phyloP scores from a whole-genome alignment of 2,888 invertebrate genomes.

The Calameuta pallipes region DNA sequence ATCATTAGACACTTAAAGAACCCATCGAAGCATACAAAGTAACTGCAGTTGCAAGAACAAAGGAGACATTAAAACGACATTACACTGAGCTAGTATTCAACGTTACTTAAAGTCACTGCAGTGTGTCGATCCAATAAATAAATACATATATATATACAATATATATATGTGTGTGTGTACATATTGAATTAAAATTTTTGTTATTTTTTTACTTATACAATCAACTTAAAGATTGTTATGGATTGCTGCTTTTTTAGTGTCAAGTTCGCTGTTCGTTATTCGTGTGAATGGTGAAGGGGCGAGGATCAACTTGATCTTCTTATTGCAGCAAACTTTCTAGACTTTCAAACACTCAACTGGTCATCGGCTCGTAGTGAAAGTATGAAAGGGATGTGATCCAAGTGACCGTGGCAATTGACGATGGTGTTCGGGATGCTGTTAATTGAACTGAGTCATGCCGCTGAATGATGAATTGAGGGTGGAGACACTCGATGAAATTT shows the following conservation, averaged over 20 bases:
- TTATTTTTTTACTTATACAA: not conserved
- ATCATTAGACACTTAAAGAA: not conserved
- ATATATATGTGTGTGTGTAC: too few species aligned
- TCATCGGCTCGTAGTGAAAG: conserved; percentile 58
- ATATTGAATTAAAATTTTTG: too few species aligned
- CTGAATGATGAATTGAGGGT: not conserved
- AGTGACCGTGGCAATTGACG: conserved; percentile 46
- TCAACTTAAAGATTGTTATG: not conserved
- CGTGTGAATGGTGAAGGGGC: conserved; percentile 1
- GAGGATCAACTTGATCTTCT: conserved; percentile 4
- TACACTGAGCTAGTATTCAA: not conserved
- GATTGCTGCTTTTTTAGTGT: not conserved
- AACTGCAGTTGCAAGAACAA: not conserved
- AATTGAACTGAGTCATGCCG: not conserved
- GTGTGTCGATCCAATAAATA: not conserved
- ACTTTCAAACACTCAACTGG: conserved; percentile 57
- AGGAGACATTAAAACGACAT: not conserved
- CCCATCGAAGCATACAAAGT: not conserved
- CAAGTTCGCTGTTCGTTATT: not conserved
- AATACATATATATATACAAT: not conserved
- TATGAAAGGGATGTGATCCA: conserved; percentile 38
- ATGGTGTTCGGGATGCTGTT: conserved; percentile 3
- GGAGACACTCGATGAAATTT: not conserved
- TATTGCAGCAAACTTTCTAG: conserved; percentile 44
- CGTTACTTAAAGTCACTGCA: not conserved